These are phyloP conservation scores for Parus major DNA, from an alignment of 2,113 vertebrate species.

Conservation along the genomic window DNA sequence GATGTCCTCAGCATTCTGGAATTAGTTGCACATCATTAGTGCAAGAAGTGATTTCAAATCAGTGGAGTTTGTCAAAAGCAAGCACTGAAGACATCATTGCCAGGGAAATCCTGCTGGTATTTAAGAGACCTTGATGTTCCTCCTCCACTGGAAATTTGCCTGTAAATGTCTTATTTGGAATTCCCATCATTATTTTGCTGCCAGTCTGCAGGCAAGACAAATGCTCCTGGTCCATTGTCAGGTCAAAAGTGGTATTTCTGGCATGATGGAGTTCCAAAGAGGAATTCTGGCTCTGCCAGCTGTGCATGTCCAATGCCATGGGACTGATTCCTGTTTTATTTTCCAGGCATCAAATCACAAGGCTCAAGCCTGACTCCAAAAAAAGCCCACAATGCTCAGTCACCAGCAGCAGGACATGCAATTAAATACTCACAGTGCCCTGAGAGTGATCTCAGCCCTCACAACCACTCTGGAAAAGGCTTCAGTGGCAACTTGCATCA, in stretches of 20 bases:
- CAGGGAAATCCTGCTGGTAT: background rate
- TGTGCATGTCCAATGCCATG: background rate
- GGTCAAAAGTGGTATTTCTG: background rate
- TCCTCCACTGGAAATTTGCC: background rate
- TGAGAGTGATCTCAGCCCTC: background rate
- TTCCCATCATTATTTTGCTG: background rate
- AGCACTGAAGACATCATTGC: background rate
- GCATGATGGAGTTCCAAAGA: background rate
- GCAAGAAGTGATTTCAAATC: background rate
- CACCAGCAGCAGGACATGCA: background rate
- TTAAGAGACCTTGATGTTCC: background rate
- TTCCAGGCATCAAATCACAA: background rate
- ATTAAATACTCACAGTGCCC: background rate
- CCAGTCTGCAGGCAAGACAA: background rate
- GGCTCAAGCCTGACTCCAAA: background rate
- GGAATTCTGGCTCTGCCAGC: background rate
- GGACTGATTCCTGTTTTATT: background rate
- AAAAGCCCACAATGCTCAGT: background rate
- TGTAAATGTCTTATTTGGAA: background rate
- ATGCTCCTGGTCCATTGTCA: background rate
- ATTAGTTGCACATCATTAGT: background rate
- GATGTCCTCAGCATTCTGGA: background rate
- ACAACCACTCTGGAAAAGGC: background rate
- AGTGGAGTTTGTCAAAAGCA: background rate
- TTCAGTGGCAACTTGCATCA: background rate